Conservation (phyloP, 2,113 vertebrate species). For the Psilopsiagon aurifrons region DNA sequence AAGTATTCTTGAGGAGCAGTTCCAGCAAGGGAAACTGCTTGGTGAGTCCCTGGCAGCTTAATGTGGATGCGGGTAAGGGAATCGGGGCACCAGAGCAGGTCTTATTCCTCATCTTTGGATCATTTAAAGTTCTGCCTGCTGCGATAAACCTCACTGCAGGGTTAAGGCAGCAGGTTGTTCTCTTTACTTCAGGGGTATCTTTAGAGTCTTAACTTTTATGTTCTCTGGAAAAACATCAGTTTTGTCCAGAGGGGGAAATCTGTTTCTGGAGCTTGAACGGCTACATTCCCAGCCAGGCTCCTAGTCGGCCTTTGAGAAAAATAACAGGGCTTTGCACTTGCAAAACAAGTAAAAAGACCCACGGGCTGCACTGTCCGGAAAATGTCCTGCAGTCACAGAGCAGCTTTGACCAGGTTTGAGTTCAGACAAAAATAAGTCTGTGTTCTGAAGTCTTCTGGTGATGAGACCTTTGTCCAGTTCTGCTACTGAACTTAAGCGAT, state of each 20-base stretch:
- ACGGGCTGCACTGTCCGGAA: not conserved
- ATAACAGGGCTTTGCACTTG: not conserved
- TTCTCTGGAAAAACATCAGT: not conserved
- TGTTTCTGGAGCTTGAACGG: not conserved
- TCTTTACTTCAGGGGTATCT: not conserved
- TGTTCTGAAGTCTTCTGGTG: slow-evolving; percentile 70
- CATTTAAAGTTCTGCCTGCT: rapidly evolving
- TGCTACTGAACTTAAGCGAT: slow-evolving; percentile 82
- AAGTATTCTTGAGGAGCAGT: slow-evolving; percentile 93
- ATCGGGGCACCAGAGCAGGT: not conserved
- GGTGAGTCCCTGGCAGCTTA: slow-evolving; percentile 77
- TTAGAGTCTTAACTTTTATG: not conserved
- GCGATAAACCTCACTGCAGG: not conserved
- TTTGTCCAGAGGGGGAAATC: not conserved
- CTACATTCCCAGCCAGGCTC: not conserved
- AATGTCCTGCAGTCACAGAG: rapidly evolving
- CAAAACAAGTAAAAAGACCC: not conserved
- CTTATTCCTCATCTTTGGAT: not conserved
- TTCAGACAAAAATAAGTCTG: not conserved
- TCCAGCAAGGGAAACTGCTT: slow-evolving; percentile 96
- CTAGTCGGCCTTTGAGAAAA: not conserved
- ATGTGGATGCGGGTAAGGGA: not conserved
- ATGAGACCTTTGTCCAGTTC: slow-evolving; percentile 88
- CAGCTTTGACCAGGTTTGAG: not conserved
- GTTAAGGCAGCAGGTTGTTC: not conserved